Conservation (phyloP, 2,888 invertebrate species). For the Therioaphis trifolii region DNA sequence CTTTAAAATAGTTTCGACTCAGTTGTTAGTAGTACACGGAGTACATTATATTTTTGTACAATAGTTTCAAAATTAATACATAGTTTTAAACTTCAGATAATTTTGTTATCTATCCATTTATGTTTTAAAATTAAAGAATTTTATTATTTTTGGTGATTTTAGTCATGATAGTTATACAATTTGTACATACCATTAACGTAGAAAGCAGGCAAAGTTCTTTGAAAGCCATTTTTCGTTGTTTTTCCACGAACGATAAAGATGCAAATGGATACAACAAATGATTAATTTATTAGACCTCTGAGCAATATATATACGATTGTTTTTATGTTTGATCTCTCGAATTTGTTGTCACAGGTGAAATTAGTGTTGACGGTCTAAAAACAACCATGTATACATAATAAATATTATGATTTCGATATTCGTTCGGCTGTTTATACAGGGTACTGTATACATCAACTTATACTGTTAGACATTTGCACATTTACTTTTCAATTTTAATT, state of each 20-base stretch:
- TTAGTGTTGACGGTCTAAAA: neutral
- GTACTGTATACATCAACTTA: neutral
- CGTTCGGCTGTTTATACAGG: neutral
- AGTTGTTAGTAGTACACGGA: no score
- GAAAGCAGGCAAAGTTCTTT: neutral
- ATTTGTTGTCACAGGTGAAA: conserved; percentile 37
- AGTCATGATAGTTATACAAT: no score
- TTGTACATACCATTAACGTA: conserved; percentile 29
- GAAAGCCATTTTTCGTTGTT: conserved; percentile 8
- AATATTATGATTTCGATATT: conserved; percentile 4
- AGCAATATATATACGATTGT: neutral
- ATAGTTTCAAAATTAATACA: no score
- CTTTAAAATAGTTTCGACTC: no score
- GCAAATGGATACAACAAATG: neutral
- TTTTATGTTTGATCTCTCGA: conserved; percentile 22
- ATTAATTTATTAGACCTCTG: neutral
- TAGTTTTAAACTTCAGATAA: no score
- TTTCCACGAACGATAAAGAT: neutral
- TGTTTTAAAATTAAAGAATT: no score
- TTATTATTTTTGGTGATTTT: no score
- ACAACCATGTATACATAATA: neutral
- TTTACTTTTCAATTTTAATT: no score
- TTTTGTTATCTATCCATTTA: no score
- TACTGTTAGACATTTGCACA: no score
- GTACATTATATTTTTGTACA: no score